Conservation (phyloP, 1,140 invertebrate species). For the Chionoecetes opilio region DNA sequence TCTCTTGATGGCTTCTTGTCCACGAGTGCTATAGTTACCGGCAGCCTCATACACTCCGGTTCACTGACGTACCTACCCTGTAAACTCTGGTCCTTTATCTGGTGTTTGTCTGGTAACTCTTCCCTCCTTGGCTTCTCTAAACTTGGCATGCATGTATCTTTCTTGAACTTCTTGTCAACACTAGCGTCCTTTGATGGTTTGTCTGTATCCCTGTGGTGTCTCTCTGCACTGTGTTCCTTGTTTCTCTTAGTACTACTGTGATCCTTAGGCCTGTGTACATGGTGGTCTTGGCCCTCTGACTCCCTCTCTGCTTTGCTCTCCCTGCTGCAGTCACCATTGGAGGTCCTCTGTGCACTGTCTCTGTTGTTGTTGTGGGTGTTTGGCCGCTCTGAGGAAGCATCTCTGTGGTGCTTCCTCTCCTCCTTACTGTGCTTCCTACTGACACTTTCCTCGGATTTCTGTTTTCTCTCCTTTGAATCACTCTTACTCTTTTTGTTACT, state of each 20-base stretch:
- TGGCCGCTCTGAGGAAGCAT: slow-evolving; percentile 20
- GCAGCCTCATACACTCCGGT: background rate
- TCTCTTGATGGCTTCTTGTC: slow-evolving; percentile 53
- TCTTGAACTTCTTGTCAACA: slow-evolving; percentile 43
- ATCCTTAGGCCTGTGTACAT: background rate
- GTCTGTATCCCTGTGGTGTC: slow-evolving; percentile 6
- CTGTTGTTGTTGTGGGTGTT: slow-evolving; percentile 22
- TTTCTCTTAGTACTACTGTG: background rate
- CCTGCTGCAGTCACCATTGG: background rate
- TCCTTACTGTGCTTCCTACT: slow-evolving; percentile 41
- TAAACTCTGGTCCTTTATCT: background rate
- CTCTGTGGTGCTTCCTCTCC: slow-evolving; percentile 36
- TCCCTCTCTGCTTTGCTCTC: slow-evolving; percentile 51
- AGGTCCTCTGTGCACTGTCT: slow-evolving; percentile 30
- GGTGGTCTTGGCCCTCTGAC: background rate
- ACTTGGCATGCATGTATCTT: slow-evolving; percentile 13
- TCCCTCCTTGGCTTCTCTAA: slow-evolving; percentile 34
- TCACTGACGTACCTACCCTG: background rate
- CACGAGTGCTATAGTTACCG: background rate
- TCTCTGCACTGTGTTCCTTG: background rate
- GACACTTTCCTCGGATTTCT: slow-evolving; percentile 2
- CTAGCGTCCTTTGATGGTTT: slow-evolving; percentile 40
- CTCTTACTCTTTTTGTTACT: slow-evolving; percentile 56
- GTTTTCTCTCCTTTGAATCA: slow-evolving; percentile 18
- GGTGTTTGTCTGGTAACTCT: background rate